These are phyloP conservation scores for Bucorvus abyssinicus DNA, from an alignment of 2,797 vertebrate species.

Conservation along the genomic window DNA sequence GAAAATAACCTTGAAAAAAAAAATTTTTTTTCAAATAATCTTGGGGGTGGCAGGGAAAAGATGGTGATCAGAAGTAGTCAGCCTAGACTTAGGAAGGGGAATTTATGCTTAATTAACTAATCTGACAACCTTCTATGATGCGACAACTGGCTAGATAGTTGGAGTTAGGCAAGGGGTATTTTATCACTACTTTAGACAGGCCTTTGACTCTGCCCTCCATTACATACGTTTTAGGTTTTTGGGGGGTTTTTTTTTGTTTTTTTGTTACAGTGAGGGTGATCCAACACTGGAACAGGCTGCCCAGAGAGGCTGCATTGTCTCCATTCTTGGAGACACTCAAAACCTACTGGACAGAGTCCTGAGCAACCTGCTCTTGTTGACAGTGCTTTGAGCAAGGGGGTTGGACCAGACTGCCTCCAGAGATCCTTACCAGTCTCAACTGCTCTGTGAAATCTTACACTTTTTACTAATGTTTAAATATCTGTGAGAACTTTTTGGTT, in stretches of 20 bases:
- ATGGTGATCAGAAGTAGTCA: neutral
- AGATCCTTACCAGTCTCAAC: neutral
- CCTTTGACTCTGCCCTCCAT: neutral
- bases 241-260: neutral
- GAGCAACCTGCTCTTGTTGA: neutral
- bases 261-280: neutral
- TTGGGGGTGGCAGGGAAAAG: fast-evolving
- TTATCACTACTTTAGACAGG: neutral
- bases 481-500: neutral
- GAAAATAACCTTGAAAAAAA: neutral
- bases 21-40: neutral
- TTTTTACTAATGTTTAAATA: neutral
- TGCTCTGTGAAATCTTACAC: neutral
- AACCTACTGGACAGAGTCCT: neutral
- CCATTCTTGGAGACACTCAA: neutral
- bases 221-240: no score
- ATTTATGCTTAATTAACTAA: neutral
- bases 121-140: neutral
- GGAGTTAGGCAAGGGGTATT: neutral
- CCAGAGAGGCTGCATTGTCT: neutral
- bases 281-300: neutral
- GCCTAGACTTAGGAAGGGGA: neutral
- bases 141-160: neutral
- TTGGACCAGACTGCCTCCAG: neutral
- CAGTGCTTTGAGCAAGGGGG: neutral